These are phyloP conservation scores for Globia sparganii DNA, from an alignment of 2,888 invertebrate species.

Conservation along the genomic window DNA sequence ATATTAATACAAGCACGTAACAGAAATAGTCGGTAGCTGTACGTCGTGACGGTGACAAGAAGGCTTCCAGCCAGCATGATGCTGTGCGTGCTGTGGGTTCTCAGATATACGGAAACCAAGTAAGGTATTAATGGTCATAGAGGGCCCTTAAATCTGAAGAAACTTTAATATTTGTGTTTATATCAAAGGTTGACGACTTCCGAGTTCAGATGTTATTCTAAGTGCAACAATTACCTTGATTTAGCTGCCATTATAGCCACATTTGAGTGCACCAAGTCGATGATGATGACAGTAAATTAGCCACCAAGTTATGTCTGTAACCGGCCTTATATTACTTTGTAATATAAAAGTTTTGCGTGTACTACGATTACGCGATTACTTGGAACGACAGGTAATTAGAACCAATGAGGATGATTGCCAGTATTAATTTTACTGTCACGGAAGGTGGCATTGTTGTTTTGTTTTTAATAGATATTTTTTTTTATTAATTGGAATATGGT, in stretches of 20 bases:
- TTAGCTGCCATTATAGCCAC: neutral
- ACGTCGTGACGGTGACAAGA: no score
- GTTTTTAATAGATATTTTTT: slow-evolving; percentile 15
- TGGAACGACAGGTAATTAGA: slow-evolving; percentile 39
- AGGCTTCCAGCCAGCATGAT: no score
- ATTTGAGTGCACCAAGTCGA: neutral
- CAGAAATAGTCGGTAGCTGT: no score
- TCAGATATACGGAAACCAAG: no score
- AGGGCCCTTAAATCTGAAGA: neutral
- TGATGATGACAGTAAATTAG: neutral
- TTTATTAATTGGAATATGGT: neutral
- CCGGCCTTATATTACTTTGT: slow-evolving; percentile 1
- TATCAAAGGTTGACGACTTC: neutral
- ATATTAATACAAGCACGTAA: no score
- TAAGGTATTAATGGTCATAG: no score
- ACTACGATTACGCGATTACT: slow-evolving; percentile 14
- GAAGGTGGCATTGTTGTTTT: slow-evolving; percentile 34
- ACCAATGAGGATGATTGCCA: slow-evolving; percentile 26
- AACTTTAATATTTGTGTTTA: neutral
- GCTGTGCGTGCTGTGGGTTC: no score
- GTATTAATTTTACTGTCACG: slow-evolving; percentile 43
- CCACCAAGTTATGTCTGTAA: neutral
- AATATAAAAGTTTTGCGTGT: slow-evolving; percentile 29
- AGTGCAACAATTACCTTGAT: neutral
- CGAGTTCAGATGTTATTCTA: neutral